Base-by-base conservation (phyloP, 2,888 invertebrate species). In the Dynastes grantii region DNA sequence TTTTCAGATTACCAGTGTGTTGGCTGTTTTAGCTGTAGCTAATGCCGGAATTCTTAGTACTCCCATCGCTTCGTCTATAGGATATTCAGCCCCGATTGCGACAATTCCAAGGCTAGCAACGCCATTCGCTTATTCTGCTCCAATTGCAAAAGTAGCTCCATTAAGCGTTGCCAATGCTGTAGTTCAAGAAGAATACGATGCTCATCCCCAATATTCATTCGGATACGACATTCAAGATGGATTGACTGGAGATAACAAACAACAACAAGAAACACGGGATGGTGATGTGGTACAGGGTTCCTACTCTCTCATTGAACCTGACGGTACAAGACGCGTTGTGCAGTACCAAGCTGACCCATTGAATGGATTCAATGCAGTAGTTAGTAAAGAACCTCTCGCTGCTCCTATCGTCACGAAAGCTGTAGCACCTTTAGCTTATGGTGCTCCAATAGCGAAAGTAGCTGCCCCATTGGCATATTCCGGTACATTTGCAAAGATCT, bases 301-400 rank as follows among this genome's bases (percentile, higher is more conserved):
- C 81, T 91, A 91, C 85, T 90, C 90, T 32, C 85, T 91, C 4
- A 87, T 89, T 70, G 91, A 91, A 85, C 88, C 91, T 81, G 91
- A 91, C 83, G 91, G 91, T 83, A 90, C 89, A 76, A 88, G 89
- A 80, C 88, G 91, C 80, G 87, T 89, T 82, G 91, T 91, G 9
- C 90, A 91, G 83, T 91, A 91, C 85, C 89, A 90, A 51, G 92
- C 92, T 27, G 92, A 92, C 85, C 91, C 92, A 40, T 89, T 90
- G 76, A 91, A 92, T 82, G 92, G 92, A 1, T 92, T 92, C 88
- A 92, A 92, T 87, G 92, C 92, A 8, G 91, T 92, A 64, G 93
- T 93, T 0, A 92, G 91, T 87, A 91, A 91, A 83, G 92, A 92
- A 82, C 92, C 93, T 1, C 82, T 89, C 0, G 90, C 90, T 82